phyloP scores from a whole-genome alignment of 2,888 invertebrate genomes.

The Polietes domitor region DNA sequence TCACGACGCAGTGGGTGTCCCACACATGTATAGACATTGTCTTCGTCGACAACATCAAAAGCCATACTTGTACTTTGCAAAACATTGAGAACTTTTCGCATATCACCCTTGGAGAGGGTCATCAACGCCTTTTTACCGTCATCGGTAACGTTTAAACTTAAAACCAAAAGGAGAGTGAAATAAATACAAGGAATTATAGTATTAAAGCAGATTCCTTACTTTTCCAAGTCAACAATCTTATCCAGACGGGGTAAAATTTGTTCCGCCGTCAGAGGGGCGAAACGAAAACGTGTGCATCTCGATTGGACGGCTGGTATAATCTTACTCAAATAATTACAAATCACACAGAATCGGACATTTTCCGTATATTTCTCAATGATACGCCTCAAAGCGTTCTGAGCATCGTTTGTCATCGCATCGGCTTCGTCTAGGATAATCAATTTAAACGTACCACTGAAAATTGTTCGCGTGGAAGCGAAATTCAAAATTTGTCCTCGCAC shows the following conservation, averaged over 20 bases:
- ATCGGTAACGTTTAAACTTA: conserved; percentile 90
- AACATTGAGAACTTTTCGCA: conserved; percentile 98
- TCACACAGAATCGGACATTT: conserved; percentile 98
- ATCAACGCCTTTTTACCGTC: conserved; percentile 95
- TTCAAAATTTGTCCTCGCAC: conserved; percentile 96
- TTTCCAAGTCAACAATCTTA: conserved; percentile 90
- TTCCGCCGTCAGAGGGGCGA: conserved; percentile 92
- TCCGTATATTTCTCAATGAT: conserved; percentile 99
- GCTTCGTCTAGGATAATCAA: conserved; percentile 98
- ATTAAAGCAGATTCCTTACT: conserved; percentile 81
- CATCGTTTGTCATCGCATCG: conserved; percentile 99
- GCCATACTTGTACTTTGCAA: conserved; percentile 98
- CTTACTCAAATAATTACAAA: conserved; percentile 99
- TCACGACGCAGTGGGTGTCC: conserved; percentile 96
- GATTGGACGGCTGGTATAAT: conserved; percentile 99
- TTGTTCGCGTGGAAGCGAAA: conserved; percentile 97
- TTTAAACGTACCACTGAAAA: conserved; percentile 96
- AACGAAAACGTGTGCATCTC: conserved; percentile 97
- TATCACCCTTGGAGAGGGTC: conserved; percentile 96
- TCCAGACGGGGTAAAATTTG: conserved; percentile 95
- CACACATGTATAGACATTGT: conserved; percentile 96
- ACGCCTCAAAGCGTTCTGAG: conserved; percentile 97
- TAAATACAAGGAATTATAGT: not conserved
- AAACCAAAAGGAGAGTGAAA: not conserved
- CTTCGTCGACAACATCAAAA: conserved; percentile 92